These are phyloP conservation scores for Furcula furcula DNA, from an alignment of 2,888 invertebrate species.

Conservation along the genomic window DNA sequence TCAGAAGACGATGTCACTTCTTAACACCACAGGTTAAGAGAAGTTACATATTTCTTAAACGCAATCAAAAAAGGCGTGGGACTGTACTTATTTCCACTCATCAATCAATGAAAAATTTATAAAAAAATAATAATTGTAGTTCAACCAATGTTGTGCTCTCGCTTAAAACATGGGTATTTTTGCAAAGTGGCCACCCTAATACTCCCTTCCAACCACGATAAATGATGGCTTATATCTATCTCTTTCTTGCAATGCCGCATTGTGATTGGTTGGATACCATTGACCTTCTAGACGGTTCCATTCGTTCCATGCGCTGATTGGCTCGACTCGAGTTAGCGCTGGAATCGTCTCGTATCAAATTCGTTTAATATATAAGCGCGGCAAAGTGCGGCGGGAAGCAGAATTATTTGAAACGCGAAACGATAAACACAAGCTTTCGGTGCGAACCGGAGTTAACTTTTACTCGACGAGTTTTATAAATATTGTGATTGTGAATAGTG, in stretches of 20 bases:
- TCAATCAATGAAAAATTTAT: no score
- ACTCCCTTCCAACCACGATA: background rate
- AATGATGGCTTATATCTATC: background rate
- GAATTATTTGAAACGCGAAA: conserved; percentile 59
- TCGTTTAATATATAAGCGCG: conserved; percentile 50
- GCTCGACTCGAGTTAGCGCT: conserved; percentile 32
- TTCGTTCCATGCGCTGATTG: conserved; percentile 37
- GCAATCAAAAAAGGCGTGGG: no score
- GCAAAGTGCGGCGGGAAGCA: conserved; percentile 51
- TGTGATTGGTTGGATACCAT: conserved; percentile 70
- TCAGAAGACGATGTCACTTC: no score
- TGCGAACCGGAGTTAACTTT: conserved; percentile 45
- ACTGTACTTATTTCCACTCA: no score
- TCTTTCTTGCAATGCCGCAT: background rate
- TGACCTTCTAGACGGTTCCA: conserved; percentile 46
- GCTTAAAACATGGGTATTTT: background rate
- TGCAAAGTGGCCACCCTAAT: background rate
- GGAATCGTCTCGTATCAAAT: conserved; percentile 51
- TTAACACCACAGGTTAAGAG: no score
- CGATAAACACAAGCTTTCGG: conserved; percentile 47
- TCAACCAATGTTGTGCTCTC: no score
- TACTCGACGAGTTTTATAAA: conserved; percentile 6
- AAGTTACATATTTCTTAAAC: no score
- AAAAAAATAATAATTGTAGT: no score
- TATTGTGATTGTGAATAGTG: conserved; percentile 8